Evolutionary conservation across 2,113 vertebrate genomes (phyloP).

Genomic region (Noturus placidus): DNA sequence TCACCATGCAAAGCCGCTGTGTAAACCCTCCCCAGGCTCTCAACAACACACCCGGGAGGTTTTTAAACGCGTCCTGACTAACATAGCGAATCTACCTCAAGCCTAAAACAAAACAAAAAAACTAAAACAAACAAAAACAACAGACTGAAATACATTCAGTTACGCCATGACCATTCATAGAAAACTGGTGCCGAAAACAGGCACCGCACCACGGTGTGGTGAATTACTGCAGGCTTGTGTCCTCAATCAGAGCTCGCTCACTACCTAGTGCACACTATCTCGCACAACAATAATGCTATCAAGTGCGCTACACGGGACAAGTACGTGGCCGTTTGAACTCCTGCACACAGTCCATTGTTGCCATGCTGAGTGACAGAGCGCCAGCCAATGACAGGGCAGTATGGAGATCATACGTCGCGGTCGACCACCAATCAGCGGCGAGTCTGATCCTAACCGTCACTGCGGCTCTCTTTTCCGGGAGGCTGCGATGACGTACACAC

Average conservation of each 20-base stretch:
- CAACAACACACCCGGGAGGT: background rate
- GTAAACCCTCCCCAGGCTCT: background rate
- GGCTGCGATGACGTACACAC: background rate
- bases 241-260: background rate
- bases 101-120: background rate
- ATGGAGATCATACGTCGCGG: background rate
- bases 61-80: constrained; percentile 1
- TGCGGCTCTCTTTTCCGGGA: background rate
- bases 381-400: background rate
- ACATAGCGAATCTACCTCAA: background rate
- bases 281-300: fast-evolving
- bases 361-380: background rate
- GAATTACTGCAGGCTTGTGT: background rate
- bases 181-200: background rate
- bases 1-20: background rate
- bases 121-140: background rate
- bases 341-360: background rate
- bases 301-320: background rate
- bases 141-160: too few relatives aligned
- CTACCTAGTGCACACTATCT: background rate
- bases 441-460: background rate
- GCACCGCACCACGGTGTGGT: background rate
- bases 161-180: background rate
- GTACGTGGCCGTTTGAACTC: background rate
- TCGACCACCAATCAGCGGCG: constrained; percentile 16